Evolutionary conservation across 2,888 invertebrate species (phyloP), one percentile per base, ranked within the genome.

Genomic region (Callyntrura guangdongensis): DNA sequence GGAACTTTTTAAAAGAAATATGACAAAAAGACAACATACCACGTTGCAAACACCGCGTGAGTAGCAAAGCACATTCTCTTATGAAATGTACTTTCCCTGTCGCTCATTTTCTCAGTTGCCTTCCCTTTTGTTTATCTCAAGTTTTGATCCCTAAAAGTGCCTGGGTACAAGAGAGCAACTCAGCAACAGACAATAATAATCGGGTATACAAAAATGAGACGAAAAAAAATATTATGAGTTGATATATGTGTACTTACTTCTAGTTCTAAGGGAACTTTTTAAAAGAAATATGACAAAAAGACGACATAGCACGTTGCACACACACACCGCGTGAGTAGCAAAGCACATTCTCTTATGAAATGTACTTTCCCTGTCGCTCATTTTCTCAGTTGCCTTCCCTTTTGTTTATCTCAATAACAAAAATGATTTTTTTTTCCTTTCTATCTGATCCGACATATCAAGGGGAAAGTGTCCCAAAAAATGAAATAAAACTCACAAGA

Each of bases 101-200:
- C 36, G 4, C 61, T n/a, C 20, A 6, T 17, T 61, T 27, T 64
- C 36, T 12, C 45, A 45, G n/a, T n/a, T 56, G n/a, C n/a, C 14
- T 56, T 56, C 11, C 20, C 20, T 25, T 49, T 77, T 49, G 17
- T 49, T 56, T 22, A 14, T 61, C 25, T 0, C 56, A 17, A 45
- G 22, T 86, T 72, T 86, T 86, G 85, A 86, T 86, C 56, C 56
- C 72, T 53, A 12, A 22, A 17, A 25, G 22, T 53, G 53, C 14
- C 47, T 20, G 47, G 17, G 64, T 22, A 64, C 3, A 36, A 14
- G 17, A 25, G 36, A 69, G 14, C 20, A 22, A 17, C 14, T 77
- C 77, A 53, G 12, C 49, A 72, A 9, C 20, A 53, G 74, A 49
- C 36, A 36, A 6, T n/a, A 20, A 77, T 49, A 17, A 77, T 25